Conservation (phyloP, 2,888 invertebrate species). For the Lasioglossum leucozonium region DNA sequence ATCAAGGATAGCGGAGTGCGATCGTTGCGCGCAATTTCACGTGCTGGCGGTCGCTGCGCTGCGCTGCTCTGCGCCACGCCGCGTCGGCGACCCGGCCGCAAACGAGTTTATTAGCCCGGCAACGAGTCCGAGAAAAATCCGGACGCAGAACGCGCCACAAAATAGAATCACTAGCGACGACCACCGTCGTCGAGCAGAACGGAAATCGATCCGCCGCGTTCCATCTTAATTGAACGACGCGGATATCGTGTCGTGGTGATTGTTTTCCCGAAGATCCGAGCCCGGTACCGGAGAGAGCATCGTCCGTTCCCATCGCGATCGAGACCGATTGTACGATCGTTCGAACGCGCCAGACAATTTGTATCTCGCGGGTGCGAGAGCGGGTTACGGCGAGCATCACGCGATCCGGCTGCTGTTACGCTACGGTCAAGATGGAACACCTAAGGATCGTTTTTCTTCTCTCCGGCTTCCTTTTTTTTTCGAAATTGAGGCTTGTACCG, state of each 20-base stretch:
- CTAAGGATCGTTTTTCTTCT: neutral
- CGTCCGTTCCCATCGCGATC: slow-evolving; percentile 24
- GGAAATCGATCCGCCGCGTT: slow-evolving; percentile 44
- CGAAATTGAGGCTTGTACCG: slow-evolving; percentile 11
- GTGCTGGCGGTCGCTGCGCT: slow-evolving; percentile 20
- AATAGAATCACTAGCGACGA: slow-evolving; percentile 42
- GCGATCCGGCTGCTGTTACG: slow-evolving; percentile 40
- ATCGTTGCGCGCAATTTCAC: slow-evolving; percentile 67
- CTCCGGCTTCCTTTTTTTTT: neutral
- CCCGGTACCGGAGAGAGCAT: neutral
- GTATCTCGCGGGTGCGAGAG: slow-evolving; percentile 24
- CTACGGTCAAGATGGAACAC: slow-evolving; percentile 10
- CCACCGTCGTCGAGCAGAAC: neutral
- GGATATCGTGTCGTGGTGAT: slow-evolving; percentile 32
- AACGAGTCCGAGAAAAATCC: slow-evolving; percentile 48
- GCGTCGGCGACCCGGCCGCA: slow-evolving; percentile 19
- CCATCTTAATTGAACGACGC: slow-evolving; percentile 51
- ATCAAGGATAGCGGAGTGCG: slow-evolving; percentile 69
- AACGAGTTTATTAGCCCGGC: slow-evolving; percentile 65
- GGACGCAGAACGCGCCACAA: slow-evolving; percentile 19
- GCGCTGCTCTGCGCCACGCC: too few relatives aligned
- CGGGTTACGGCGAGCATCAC: slow-evolving; percentile 28
- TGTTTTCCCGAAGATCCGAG: slow-evolving; percentile 2
- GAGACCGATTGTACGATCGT: slow-evolving; percentile 38
- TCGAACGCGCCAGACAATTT: slow-evolving; percentile 21